Evolutionary conservation across 2,113 vertebrate genomes (phyloP).

Genomic region (Oryzias woworae): DNA sequence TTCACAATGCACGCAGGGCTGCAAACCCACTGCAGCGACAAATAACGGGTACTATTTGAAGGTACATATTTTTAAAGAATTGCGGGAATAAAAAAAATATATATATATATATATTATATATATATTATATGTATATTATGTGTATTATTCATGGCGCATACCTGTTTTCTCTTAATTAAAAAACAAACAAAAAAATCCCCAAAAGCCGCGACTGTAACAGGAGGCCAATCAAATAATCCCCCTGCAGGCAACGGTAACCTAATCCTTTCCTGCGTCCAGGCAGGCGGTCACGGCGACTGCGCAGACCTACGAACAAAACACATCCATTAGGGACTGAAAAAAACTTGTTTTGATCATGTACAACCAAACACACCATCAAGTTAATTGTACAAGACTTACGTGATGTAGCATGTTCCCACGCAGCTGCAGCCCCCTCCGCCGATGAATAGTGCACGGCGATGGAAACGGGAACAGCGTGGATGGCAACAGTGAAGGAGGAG

Average conservation of each 20-base stretch:
- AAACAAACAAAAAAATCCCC: conserved; percentile 25
- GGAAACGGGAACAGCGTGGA: not conserved
- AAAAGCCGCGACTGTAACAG: conserved; percentile 46
- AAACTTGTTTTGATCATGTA: not conserved
- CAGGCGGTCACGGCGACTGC: conserved; percentile 41
- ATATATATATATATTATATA: too few relatives aligned
- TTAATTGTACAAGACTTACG: conserved; percentile 21
- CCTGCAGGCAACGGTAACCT: conserved; percentile 66
- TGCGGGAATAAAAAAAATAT: too few relatives aligned
- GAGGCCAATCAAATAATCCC: conserved; percentile 75
- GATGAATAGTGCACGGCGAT: not conserved
- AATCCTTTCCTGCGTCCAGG: conserved; percentile 70
- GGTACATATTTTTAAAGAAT: not conserved
- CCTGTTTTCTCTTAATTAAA: conserved; percentile 32
- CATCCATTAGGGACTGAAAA: not conserved
- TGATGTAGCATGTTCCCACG: conserved; percentile 34
- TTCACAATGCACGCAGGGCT: too few relatives aligned
- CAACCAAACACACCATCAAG: not conserved
- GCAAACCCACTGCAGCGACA: too few relatives aligned
- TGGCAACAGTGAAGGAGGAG: conserved; percentile 5
- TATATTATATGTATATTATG: too few relatives aligned
- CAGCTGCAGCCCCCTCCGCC: not conserved
- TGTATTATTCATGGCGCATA: conserved; percentile 41
- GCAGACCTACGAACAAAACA: conserved; percentile 40
- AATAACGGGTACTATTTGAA: too few relatives aligned